Conservation (phyloP, 53 echinoderm and acorn worm species). For the Echinarachnius parma region DNA sequence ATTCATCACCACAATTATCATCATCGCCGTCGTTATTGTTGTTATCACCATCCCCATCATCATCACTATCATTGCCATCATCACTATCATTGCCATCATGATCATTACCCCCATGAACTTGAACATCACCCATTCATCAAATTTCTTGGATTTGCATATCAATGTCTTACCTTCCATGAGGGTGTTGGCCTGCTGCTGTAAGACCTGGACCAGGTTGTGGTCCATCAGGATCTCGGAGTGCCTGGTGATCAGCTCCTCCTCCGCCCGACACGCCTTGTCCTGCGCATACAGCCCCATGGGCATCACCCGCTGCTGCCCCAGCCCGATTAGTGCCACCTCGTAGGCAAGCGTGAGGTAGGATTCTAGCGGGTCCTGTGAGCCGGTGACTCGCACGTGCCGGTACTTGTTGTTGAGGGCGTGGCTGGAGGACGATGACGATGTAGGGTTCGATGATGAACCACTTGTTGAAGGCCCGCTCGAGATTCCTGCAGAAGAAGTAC, state of each 20-base stretch:
- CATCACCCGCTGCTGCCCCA: conserved; percentile 96
- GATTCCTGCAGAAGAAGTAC: conserved; percentile 36
- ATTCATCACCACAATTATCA: too few species aligned
- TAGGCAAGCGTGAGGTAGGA: conserved; percentile 95
- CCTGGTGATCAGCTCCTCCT: conserved; percentile 89
- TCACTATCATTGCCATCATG: not conserved
- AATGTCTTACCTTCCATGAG: conserved; percentile 95
- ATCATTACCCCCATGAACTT: not conserved
- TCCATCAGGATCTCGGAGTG: conserved; percentile 90
- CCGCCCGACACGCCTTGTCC: conserved; percentile 96
- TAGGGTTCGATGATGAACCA: conserved; percentile 11
- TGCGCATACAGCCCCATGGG: conserved; percentile 96
- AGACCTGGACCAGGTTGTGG: conserved; percentile 80
- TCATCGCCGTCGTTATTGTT: not conserved
- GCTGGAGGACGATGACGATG: conserved; percentile 11
- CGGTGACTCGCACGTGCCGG: conserved; percentile 77
- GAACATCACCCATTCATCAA: not conserved
- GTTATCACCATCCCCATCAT: not conserved
- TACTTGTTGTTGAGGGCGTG: conserved; percentile 46
- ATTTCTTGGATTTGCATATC: too few species aligned
- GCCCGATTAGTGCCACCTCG: conserved; percentile 87
- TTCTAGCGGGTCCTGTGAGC: conserved; percentile 68
- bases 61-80: not conserved
- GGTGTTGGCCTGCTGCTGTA: conserved; percentile 86
- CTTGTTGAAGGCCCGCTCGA: conserved; percentile 36